Evolutionary conservation across 2,113 vertebrate genomes (phyloP), one percentile per base, ranked within the genome.

Genomic region (Carassius gibelio): DNA sequence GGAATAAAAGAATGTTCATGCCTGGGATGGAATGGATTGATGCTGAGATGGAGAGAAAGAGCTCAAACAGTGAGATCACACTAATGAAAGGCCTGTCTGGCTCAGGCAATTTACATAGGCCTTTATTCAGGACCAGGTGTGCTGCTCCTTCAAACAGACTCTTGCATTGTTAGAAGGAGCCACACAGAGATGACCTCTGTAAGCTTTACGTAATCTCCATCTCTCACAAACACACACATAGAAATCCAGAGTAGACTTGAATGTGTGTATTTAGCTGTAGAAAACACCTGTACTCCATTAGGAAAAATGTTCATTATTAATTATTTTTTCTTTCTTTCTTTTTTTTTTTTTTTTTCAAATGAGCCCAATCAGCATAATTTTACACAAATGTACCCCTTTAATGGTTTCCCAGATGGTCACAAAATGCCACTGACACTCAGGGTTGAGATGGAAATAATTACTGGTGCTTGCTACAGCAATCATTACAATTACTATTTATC

Each of bases 51-150:
- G 71, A 72, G 57, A 66, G 72, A 81, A 62, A 71, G 82, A 85
- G 79, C 85, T 88, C 75, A 86, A 85, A 83, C 86, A 87, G 75
- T 68, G 61, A 87, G 81, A 80, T 76, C 86, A 79, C 82, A 83
- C 66, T 88, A 89, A 91, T 89, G 86, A 91, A 88, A 91, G 90
- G 79, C 64, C 74, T 81, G 66, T 79, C 84, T 88, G 79, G 78
- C 76, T 52, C 48, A 78, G 62, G 84, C 83, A 72, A 88, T 89
- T 88, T 88, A 85, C 86, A 88, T 87, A 85, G 71, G 34, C 52
- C 86, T 88, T 88, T 88, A 81, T 89, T 85, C 78, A 85, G 75
- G 82, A 84, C 90, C 88, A 91, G 90, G 90, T 90, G 90, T 88
- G 69, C 72, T 30, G 71, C 68, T 72, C 61, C 85, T 88, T 88